A percentile compares a stretch with the other conserved stretches of the same genome.
phyloP scores from a whole-genome alignment of 2,888 invertebrate genomes.

The Seira sanloemensis region DNA sequence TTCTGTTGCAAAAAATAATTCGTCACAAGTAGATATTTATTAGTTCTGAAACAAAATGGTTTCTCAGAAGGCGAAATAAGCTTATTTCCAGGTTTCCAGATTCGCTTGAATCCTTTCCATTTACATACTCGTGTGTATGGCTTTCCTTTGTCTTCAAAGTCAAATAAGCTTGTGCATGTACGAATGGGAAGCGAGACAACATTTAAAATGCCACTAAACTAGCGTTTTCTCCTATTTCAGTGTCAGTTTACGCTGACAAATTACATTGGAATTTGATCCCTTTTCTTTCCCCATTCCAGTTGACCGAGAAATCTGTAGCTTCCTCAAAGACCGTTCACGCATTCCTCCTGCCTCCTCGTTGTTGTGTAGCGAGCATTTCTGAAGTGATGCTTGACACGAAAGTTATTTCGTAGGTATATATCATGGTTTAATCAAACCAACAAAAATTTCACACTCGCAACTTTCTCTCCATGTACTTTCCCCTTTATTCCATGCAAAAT shows the following conservation, averaged over 20 bases:
- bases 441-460: neutral
- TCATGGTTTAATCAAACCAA: neutral
- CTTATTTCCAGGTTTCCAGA: too few relatives aligned
- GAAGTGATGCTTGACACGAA: neutral
- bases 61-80: too few relatives aligned
- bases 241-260: neutral
- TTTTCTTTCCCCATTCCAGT: neutral
- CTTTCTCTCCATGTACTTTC: too few relatives aligned
- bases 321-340: too few relatives aligned
- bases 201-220: neutral
- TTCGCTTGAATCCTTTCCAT: too few relatives aligned
- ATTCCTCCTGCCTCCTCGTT: too few relatives aligned
- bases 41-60: too few relatives aligned
- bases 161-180: neutral
- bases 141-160: neutral
- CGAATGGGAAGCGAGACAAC: neutral
- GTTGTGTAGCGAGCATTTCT: neutral
- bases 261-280: neutral
- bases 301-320: neutral
- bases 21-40: neutral
- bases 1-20: neutral
- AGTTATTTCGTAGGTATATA: too few relatives aligned
- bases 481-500: too few relatives aligned
- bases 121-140: too few relatives aligned
- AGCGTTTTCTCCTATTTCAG: neutral